A percentile compares a stretch with the other conserved stretches of the same genome.
These are phyloP conservation scores for Amazona guildingii DNA, from an alignment of 2,113 vertebrate species.

Conservation along the genomic window DNA sequence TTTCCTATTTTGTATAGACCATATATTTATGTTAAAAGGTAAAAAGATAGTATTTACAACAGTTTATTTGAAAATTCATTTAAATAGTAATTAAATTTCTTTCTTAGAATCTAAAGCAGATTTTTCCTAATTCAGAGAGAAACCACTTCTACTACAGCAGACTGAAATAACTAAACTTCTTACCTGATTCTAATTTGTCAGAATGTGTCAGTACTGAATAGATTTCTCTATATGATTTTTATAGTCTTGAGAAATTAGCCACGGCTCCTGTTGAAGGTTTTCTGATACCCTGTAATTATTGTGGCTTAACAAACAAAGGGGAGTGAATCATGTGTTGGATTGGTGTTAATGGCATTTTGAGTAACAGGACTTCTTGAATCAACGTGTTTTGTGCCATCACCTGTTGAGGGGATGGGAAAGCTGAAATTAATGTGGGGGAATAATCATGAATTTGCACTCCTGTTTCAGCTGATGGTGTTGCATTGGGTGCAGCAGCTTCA, in stretches of 20 bases:
- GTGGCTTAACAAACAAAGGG: neutral
- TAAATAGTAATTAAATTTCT: neutral
- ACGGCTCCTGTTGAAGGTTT: neutral
- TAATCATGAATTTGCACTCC: neutral
- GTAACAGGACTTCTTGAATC: neutral
- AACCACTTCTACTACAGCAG: neutral
- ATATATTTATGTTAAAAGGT: neutral
- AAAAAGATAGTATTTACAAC: neutral
- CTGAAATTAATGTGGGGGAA: neutral
- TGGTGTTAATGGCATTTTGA: neutral
- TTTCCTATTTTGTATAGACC: neutral
- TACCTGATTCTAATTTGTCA: neutral
- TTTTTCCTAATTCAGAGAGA: neutral
- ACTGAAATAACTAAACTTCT: neutral
- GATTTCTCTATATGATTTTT: neutral
- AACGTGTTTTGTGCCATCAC: neutral
- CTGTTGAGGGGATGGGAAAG: neutral
- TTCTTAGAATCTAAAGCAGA: neutral
- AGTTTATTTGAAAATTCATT: neutral
- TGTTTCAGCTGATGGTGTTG: constrained; percentile 92
- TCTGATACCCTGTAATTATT: neutral
- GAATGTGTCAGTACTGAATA: neutral
- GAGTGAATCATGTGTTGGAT: neutral
- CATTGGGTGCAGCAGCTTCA: constrained; percentile 96
- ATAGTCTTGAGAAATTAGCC: neutral